Evolutionary conservation across 2,888 invertebrate genomes (phyloP), one percentile per base, ranked within the genome.

Genomic region (Pammene fasciana): DNA sequence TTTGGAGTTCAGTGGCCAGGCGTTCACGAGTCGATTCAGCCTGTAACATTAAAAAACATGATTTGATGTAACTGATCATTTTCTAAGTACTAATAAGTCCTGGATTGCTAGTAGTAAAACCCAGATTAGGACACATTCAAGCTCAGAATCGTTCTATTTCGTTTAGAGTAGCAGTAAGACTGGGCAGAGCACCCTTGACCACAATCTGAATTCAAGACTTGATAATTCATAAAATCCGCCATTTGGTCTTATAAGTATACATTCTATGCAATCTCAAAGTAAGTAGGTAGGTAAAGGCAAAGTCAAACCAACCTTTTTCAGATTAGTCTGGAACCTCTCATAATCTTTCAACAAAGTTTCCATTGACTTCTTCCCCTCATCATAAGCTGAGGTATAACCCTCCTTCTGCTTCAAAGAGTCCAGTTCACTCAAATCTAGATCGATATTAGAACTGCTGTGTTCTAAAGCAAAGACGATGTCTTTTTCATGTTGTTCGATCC

Each of bases 391-490:
- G 0, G 83, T 80, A 71, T 88, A 91, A 0, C 91, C 92, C 52
- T 93, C 92, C 48, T 86, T 92, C 56, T 93, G 87, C 67, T 93
- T 93, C 66, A 93, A 76, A 0, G 85, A 83, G 76, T 93, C 93
- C 45, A 93, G 92, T 72, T 93, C 93, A 85, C 94, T 82, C 86
- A 95, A 81, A 93, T 95, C 92, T 84, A 94, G 85, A 86, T 94
- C 93, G 18, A 94, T 90, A 72, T 94, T 94, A 57, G 93, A 94
- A 67, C 96, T 95, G 76, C 95, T 94, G 75, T 94, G 94, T 77
- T 95, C 95, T 74, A 96, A 85, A 5, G 94, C 87, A 41, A 94
- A 93, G 4, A 95, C 94, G 54, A 96, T 93, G 66, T 93, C 94
- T 68, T 90, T 90, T 80, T 96, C 96, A 14, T 95, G 78, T 67